A percentile compares a stretch with the other conserved stretches of the same genome.
Conservation (phyloP, 2,888 invertebrate genomes). For the Pristionchus exspectatus region DNA sequence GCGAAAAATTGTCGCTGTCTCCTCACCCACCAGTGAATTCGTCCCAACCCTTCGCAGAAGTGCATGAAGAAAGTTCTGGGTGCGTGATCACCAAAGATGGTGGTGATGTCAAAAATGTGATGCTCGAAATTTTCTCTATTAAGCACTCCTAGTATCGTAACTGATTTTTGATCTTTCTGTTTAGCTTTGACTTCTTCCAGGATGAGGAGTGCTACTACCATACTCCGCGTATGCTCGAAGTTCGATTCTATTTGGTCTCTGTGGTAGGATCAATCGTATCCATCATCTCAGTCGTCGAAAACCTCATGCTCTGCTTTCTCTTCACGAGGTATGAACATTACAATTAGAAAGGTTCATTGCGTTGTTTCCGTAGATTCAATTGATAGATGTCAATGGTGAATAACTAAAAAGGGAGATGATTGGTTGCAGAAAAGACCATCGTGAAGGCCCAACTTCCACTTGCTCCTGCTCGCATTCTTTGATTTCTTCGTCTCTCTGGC, state of each 20-base stretch:
- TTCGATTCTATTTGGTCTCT: slow-evolving; percentile 74
- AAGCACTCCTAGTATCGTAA: too few relatives aligned
- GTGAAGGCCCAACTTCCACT: slow-evolving; percentile 72
- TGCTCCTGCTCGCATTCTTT: slow-evolving; percentile 76
- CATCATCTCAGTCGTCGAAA: slow-evolving; percentile 71
- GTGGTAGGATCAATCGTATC: slow-evolving; percentile 73
- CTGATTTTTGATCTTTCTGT: background rate
- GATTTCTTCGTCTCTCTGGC: slow-evolving; percentile 75
- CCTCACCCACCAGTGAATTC: too few relatives aligned
- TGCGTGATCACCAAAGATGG: too few relatives aligned
- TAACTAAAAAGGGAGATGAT: too few relatives aligned
- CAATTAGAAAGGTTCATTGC: background rate
- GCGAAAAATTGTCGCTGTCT: too few relatives aligned
- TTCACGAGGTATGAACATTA: slow-evolving; percentile 64
- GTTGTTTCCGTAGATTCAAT: background rate
- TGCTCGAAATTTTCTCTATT: too few relatives aligned
- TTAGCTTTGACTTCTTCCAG: background rate
- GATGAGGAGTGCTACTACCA: slow-evolving; percentile 23
- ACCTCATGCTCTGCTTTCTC: slow-evolving; percentile 72
- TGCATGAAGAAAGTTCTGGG: background rate
- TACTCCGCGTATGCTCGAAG: background rate
- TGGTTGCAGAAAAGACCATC: slow-evolving; percentile 61
- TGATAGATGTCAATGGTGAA: too few relatives aligned
- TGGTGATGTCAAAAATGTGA: too few relatives aligned
- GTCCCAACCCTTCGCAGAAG: background rate